A percentile compares a stretch with the other conserved stretches of the same genome.
Conservation (phyloP, 2,797 vertebrate genomes). For the Galaxias olidus region DNA sequence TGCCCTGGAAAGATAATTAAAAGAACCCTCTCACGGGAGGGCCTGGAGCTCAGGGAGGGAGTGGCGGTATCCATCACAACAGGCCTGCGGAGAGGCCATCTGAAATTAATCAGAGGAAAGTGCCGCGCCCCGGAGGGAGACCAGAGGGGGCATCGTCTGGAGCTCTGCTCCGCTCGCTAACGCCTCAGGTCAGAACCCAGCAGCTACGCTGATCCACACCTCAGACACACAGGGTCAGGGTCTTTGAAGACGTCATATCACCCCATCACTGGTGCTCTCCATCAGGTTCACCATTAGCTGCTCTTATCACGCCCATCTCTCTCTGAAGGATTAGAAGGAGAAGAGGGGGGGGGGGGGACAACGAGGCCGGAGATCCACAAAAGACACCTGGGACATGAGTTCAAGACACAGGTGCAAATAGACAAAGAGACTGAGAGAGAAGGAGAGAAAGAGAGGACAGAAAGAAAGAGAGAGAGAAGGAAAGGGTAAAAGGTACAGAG, state of each 20-base stretch:
- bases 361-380: neutral
- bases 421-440: neutral
- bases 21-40: slow-evolving; percentile 70
- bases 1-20: slow-evolving; percentile 74
- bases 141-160: slow-evolving; percentile 9
- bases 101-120: slow-evolving; percentile 69
- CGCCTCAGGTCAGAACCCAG: too few relatives aligned
- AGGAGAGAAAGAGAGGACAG: neutral
- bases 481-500: neutral
- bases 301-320: too few relatives aligned
- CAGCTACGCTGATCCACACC: too few relatives aligned
- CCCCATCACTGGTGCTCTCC: too few relatives aligned
- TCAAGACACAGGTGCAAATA: neutral
- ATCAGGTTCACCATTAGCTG: too few relatives aligned
- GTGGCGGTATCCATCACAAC: slow-evolving; percentile 55
- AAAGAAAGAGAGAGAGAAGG: neutral
- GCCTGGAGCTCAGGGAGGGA: slow-evolving; percentile 47
- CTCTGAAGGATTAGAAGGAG: too few relatives aligned
- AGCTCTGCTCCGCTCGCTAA: too few relatives aligned
- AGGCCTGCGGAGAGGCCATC: slow-evolving; percentile 56
- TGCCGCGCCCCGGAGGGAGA: slow-evolving; percentile 43
- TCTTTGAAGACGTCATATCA: too few relatives aligned
- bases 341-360: neutral
- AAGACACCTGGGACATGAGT: neutral
- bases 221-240: too few relatives aligned